Conservation (phyloP, 2,797 vertebrate genomes). For the Halcyon chelicuti region DNA sequence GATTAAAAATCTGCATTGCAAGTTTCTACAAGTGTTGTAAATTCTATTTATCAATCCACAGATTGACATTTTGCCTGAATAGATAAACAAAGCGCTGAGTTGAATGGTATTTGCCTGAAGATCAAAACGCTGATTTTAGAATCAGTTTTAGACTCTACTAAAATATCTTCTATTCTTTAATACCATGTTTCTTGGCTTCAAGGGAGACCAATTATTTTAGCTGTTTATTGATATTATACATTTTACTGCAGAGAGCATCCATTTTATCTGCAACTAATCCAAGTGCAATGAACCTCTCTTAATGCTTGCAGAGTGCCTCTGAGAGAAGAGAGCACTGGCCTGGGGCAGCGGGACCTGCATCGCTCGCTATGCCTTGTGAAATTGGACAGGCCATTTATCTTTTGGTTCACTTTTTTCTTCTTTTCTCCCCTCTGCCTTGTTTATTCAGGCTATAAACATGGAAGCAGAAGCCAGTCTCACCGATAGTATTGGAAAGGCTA, state of each 20-base stretch:
- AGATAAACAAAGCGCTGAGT: not conserved
- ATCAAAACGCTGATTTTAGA: conserved; percentile 23
- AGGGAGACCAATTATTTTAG: conserved; percentile 3
- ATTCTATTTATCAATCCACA: conserved; percentile 24
- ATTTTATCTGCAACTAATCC: conserved; percentile 1
- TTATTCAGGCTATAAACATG: not conserved
- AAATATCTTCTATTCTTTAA: conserved; percentile 11
- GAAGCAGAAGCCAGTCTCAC: not conserved
- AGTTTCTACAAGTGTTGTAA: not conserved
- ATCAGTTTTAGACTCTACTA: conserved; percentile 7
- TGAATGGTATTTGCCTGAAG: conserved; percentile 26
- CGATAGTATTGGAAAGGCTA: not conserved
- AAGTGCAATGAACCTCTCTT: not conserved
- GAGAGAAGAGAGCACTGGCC: not conserved
- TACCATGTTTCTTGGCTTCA: not conserved
- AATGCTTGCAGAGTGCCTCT: not conserved
- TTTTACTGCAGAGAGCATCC: not conserved
- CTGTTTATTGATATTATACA: not conserved
- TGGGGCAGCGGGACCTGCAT: not conserved
- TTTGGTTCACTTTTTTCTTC: not conserved
- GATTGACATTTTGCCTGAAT: conserved; percentile 26
- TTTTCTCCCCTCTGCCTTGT: fast-evolving
- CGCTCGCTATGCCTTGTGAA: not conserved
- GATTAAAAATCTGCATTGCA: not conserved
- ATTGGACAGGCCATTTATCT: not conserved